Evolutionary conservation across 1,140 invertebrate species (phyloP).

Genomic region (Anagrus nilaparvatae): DNA sequence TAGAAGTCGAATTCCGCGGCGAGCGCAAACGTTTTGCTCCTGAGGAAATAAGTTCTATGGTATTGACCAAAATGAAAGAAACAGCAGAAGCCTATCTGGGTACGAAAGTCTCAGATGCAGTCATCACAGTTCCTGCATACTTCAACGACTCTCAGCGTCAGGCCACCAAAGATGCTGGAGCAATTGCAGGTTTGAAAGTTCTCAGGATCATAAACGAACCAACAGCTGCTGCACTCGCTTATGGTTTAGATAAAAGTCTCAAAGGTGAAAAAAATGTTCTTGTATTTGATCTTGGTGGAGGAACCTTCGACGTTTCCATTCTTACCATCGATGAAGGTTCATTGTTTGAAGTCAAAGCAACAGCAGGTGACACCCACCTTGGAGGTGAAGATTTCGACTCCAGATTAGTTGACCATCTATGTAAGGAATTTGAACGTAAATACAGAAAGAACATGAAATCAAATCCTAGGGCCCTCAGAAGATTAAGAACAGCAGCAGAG

Average conservation of each 20-base stretch:
- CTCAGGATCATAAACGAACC: constrained; percentile 73
- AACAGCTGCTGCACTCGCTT: constrained; percentile 67
- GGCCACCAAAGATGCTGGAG: constrained; percentile 55
- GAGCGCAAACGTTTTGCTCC: constrained; percentile 63
- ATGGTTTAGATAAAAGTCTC: constrained; percentile 65
- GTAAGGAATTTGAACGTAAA: constrained; percentile 47
- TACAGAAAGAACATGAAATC: constrained; percentile 40
- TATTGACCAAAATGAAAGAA: constrained; percentile 71
- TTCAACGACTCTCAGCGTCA: constrained; percentile 62
- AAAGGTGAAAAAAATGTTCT: constrained; percentile 66
- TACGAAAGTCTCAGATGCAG: constrained; percentile 36
- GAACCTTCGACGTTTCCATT: constrained; percentile 79
- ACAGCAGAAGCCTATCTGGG: constrained; percentile 48
- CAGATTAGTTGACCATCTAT: constrained; percentile 63
- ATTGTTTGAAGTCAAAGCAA: constrained; percentile 68
- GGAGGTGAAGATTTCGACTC: constrained; percentile 80
- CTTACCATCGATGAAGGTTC: constrained; percentile 78
- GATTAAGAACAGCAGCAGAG: constrained; percentile 57
- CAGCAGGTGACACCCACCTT: constrained; percentile 65
- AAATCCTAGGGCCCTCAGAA: constrained; percentile 44
- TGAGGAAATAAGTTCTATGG: constrained; percentile 75
- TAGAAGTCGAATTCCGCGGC: constrained; percentile 60
- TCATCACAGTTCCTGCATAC: constrained; percentile 58
- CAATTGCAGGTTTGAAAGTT: constrained; percentile 59
- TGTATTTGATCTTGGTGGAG: constrained; percentile 66